Percentiles rank a stretch among this genome's conserved stretches.
phyloP scores from a whole-genome alignment of 2,888 invertebrate genomes.

The Selenia dentaria region DNA sequence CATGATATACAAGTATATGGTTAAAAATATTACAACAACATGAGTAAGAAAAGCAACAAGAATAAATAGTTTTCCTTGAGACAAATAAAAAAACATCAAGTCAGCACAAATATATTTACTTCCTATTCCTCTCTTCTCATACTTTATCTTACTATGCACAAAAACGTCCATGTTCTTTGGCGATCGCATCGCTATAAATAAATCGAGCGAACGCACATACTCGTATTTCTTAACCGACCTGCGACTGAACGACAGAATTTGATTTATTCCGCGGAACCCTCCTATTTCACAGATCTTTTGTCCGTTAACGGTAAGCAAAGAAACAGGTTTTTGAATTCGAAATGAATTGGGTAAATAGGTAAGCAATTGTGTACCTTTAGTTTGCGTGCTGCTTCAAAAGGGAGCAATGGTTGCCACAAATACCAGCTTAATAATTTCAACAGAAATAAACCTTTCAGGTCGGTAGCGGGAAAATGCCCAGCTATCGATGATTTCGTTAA shows the following conservation, averaged over 20 bases:
- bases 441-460: no score
- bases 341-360: constrained; percentile 22
- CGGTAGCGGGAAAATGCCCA: no score
- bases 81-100: neutral
- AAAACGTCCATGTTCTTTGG: constrained; percentile 37
- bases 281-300: constrained; percentile 40
- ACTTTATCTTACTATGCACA: constrained; percentile 27
- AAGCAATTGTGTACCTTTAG: constrained; percentile 6
- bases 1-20: no score
- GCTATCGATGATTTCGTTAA: no score
- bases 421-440: no score
- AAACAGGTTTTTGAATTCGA: constrained; percentile 21
- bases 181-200: constrained; percentile 59
- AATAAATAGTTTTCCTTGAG: neutral
- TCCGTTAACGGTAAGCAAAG: constrained; percentile 19
- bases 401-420: constrained; percentile 1
- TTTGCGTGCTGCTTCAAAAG: constrained; percentile 8
- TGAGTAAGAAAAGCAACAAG: neutral
- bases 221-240: constrained; percentile 57
- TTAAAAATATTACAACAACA: neutral
- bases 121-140: constrained; percentile 14
- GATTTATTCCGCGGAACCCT: constrained; percentile 57
- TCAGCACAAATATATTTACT: neutral
- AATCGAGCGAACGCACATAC: constrained; percentile 47
- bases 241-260: constrained; percentile 61